Conservation (phyloP, 2,113 vertebrate genomes). For the Thinocorus orbignyianus region DNA sequence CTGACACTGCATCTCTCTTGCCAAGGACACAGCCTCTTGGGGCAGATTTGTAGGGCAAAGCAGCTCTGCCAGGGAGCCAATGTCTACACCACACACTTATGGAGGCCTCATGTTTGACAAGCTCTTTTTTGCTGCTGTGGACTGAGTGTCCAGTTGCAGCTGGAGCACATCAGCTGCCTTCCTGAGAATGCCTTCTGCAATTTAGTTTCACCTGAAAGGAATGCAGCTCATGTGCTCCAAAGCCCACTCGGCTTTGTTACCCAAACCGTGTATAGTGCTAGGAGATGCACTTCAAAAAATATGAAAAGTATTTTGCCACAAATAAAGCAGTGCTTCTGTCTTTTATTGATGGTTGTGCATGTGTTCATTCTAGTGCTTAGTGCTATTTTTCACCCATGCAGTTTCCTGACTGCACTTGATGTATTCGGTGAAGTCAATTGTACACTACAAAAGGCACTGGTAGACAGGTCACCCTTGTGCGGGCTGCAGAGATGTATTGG, state of each 20-base stretch:
- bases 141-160: not conserved
- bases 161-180: not conserved
- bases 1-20: not conserved
- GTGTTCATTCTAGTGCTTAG: not conserved
- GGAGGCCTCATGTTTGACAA: fast-evolving
- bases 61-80: not conserved
- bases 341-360: not conserved
- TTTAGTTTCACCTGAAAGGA: not conserved
- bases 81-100: not conserved
- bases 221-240: not conserved
- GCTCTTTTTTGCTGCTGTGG: not conserved
- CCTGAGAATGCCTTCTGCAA: not conserved
- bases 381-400: not conserved
- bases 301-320: not conserved
- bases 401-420: not conserved
- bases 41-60: not conserved
- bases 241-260: not conserved
- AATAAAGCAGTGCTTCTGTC: not conserved
- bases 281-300: not conserved
- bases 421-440: not conserved
- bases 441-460: not conserved
- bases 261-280: not conserved
- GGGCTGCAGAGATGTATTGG: not conserved
- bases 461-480: not conserved
- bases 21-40: not conserved